Evolutionary conservation across 92 coral and sea anemone genomes (phyloP).

Genomic region (Chrysogorgia sp.): DNA sequence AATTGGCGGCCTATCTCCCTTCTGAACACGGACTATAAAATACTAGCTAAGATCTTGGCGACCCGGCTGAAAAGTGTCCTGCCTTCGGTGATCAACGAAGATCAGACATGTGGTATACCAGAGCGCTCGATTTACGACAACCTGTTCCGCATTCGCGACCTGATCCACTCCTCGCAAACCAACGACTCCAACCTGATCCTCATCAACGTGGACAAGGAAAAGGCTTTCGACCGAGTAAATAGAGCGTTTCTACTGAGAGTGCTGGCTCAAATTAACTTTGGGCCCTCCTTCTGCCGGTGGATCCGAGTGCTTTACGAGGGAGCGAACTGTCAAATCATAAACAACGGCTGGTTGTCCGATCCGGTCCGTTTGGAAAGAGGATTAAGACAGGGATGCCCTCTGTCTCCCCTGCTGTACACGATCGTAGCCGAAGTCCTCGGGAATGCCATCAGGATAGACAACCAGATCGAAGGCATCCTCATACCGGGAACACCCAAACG

Average conservation of each 20-base stretch:
- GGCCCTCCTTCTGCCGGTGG: conserved; percentile 30
- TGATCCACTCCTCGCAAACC: not conserved
- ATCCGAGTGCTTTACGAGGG: conserved; percentile 36
- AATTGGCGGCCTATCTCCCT: conserved; percentile 38
- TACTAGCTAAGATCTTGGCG: not conserved
- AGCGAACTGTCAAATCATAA: conserved; percentile 11
- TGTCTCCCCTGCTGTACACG: conserved; percentile 26
- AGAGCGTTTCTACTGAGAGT: not conserved
- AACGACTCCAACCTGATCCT: not conserved
- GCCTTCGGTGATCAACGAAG: not conserved
- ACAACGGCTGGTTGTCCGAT: conserved; percentile 39
- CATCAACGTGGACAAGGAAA: conserved; percentile 23
- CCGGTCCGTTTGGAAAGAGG: conserved; percentile 14
- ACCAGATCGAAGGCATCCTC: not conserved
- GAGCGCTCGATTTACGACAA: conserved; percentile 38
- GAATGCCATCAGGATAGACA: not conserved
- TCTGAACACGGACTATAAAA: too few species aligned
- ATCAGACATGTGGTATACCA: conserved; percentile 46
- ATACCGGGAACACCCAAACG: conserved; percentile 6
- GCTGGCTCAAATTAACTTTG: conserved; percentile 8
- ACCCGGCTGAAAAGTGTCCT: not conserved
- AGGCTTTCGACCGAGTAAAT: not conserved
- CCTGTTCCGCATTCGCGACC: conserved; percentile 12
- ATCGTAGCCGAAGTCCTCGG: conserved; percentile 9
- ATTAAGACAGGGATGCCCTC: conserved; percentile 48